Evolutionary conservation across 2,888 invertebrate species (phyloP), one percentile per base, ranked within the genome.

Genomic region (Drosophila anomelani): DNA sequence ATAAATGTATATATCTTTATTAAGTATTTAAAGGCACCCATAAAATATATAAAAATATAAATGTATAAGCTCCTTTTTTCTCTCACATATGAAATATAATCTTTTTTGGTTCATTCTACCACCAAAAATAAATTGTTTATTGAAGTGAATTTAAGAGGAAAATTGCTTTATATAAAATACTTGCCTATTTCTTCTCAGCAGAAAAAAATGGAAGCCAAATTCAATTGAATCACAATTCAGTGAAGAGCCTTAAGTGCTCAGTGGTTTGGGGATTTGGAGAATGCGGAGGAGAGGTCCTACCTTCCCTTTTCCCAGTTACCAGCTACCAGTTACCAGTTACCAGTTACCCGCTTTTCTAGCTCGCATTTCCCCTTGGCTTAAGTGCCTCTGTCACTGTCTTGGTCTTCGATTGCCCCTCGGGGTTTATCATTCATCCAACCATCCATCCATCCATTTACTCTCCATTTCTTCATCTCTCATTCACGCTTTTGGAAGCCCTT

Each of bases 71-170:
- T 15, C 38, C 38, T 38, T 54, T 39, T 39, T 55, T 13, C 41
- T 47, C 39, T 32, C 39, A 54, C 15, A 62, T 39, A 62, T 51
- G n/a, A 47, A 1, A 54, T 17, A 32, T 63, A 55, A 68, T 66
- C 46, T 38, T 26, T 26, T 56, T 69, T 57, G 47, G 68, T 46
- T 29, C 34, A 15, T 51, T 51, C 44, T 61, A 61, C 34, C 15
- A 23, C 39, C 47, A 7, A 63, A 57, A 34, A 61, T 32, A 81
- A 87, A 85, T 85, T 87, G 84, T 80, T 87, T 85, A 85, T 80
- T 85, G 87, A 85, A 87, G 87, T 85, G 84, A 87, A 85, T 85
- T 87, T 85, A 66, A 87, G 85, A 76, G 84, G 84, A 85, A 85
- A 85, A 85, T 85, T 87, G 85, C 85, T 85, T 85, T 85, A 85